Percentiles rank a stretch among this genome's conserved stretches.
These are phyloP conservation scores for Tenthredo mesomela DNA, from an alignment of 2,888 invertebrate genomes.

Conservation along the genomic window DNA sequence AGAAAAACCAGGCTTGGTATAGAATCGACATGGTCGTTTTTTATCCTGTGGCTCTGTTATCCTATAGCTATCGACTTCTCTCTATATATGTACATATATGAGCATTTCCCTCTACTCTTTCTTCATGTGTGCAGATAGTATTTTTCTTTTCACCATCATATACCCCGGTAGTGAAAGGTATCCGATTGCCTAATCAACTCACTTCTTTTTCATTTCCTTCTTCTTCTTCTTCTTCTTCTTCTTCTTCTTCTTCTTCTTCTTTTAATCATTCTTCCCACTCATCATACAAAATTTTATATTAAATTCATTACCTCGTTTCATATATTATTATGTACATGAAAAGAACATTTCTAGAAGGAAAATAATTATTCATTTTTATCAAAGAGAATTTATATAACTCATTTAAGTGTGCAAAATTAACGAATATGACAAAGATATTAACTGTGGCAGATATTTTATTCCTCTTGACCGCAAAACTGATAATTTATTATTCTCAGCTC, in stretches of 20 bases:
- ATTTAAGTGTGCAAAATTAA: too few relatives aligned
- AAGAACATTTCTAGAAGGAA: too few relatives aligned
- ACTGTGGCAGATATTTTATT: not conserved
- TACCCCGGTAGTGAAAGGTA: slow-evolving; percentile 33
- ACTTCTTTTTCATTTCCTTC: not conserved
- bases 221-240: not conserved
- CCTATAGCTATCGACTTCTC: not conserved
- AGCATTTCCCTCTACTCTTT: not conserved
- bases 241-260: not conserved
- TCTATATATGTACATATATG: not conserved
- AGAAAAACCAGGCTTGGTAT: slow-evolving; percentile 24
- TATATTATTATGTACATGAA: too few relatives aligned
- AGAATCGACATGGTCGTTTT: not conserved
- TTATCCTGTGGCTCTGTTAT: slow-evolving; percentile 20
- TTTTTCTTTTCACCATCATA: not conserved
- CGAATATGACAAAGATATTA: too few relatives aligned
- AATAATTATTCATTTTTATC: too few relatives aligned
- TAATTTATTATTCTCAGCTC: not conserved
- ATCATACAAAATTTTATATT: not conserved
- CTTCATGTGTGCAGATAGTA: not conserved
- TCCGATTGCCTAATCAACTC: slow-evolving; percentile 32
- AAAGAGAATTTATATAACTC: too few relatives aligned
- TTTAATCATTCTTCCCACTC: not conserved
- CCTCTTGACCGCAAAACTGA: not conserved
- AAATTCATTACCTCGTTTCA: not conserved